Base-by-base conservation (phyloP, 2,797 vertebrate species). In the Dendrocincla fuliginosa region DNA sequence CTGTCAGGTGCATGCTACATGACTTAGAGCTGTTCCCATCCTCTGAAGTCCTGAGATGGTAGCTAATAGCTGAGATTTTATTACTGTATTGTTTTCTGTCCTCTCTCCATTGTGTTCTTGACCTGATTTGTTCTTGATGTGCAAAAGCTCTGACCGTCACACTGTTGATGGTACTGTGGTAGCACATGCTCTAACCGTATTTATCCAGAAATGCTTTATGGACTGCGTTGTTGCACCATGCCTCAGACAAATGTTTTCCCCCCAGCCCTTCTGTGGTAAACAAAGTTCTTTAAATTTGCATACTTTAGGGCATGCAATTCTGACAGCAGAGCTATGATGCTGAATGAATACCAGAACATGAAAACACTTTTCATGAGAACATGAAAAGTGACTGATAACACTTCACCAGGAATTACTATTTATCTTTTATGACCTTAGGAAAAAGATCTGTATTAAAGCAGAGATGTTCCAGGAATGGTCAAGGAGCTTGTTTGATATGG, bases 371-470 rank as follows among this genome's bases (percentile, higher is more conserved):
- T 35, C 35, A 35, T 35, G 35, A 35, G 35, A 35, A 35, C 35
- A 35, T 46, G 68, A 25, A 25, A 67, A 89, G 52, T 89, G 42
- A 80, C 44, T 79, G 65, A 52, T 71, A 85, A 65, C n/a, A 37
- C 41, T 86, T 74, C 8, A 69, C 32, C 49, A 81, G 74, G 59
- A 81, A 73, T 87, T 67, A 56, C 71, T 90, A 53, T 77, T 95
- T 91, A 69, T 68, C 76, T 89, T 86, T 77, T 64, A 70, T 60
- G 39, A 90, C 52, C 24, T 82, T 57, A 86, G 77, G 80, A 87
- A 82, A 74, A 90, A 84, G 37, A 84, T 76, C 80, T 64, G n/a
- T 94, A 53, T 68, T 82, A 82, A 90, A 90, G 52, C 67, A 56
- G 59, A 83, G 70, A 84, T 80, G 86, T 82, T 88, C 63, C 64